Evolutionary conservation across 2,888 invertebrate genomes (phyloP).

Genomic region (Gasteruption jaculator): DNA sequence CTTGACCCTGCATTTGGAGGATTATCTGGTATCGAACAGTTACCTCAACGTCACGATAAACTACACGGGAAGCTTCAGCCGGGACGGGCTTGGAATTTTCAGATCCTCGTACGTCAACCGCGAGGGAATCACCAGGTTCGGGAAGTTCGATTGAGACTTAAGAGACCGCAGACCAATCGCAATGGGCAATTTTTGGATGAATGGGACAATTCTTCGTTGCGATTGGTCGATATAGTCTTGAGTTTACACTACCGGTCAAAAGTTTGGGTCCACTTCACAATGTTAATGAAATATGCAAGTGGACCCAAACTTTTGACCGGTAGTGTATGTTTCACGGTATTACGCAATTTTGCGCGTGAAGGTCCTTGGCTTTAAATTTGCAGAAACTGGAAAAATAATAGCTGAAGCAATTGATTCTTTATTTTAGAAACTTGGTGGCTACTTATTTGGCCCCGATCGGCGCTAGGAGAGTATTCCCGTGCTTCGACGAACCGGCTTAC

Average conservation of each 20-base stretch:
- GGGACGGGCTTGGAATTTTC: constrained; percentile 61
- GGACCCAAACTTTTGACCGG: too few species aligned
- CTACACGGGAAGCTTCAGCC: constrained; percentile 57
- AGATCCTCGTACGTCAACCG: constrained; percentile 57
- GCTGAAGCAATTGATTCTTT: neutral
- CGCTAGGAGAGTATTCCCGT: constrained; percentile 71
- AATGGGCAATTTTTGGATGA: too few species aligned
- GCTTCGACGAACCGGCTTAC: constrained; percentile 67
- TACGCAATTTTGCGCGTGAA: too few species aligned
- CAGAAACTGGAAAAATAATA: too few species aligned
- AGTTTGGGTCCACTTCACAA: too few species aligned
- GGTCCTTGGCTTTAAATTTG: too few species aligned
- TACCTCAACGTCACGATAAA: constrained; percentile 55
- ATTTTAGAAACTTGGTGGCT: constrained; percentile 61
- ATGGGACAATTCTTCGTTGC: too few species aligned
- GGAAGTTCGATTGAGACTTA: constrained; percentile 21
- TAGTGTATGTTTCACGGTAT: too few species aligned
- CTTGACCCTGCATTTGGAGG: constrained; percentile 52
- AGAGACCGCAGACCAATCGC: too few species aligned
- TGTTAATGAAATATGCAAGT: neutral
- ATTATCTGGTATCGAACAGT: too few species aligned
- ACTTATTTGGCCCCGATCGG: constrained; percentile 70
- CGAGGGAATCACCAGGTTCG: constrained; percentile 55
- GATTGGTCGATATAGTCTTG: too few species aligned
- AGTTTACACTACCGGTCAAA: too few species aligned